A percentile compares a stretch with the other conserved stretches of the same genome.
These are phyloP conservation scores for Xestia ashworthii DNA, from an alignment of 2,888 invertebrate genomes.

Conservation along the genomic window DNA sequence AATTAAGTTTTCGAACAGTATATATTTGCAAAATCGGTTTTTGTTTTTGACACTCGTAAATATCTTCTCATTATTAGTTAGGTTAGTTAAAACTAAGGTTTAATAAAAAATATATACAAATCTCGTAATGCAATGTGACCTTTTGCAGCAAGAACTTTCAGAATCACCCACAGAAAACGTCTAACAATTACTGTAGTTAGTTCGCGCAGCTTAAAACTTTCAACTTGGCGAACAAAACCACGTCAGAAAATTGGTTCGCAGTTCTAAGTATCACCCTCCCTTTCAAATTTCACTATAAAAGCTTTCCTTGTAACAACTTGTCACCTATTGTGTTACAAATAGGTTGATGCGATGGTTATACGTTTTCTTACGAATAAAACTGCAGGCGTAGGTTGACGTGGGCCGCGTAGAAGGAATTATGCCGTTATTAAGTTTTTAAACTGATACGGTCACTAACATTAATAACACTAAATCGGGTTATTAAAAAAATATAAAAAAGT, in stretches of 20 bases:
- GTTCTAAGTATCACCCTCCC: constrained; percentile 16
- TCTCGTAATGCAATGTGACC: neutral
- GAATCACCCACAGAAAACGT: constrained; percentile 19
- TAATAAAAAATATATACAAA: too few species aligned
- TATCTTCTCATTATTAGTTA: neutral
- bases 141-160: neutral
- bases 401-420: constrained; percentile 25
- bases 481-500: too few species aligned
- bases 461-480: too few species aligned
- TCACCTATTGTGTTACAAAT: constrained; percentile 36
- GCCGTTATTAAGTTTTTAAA: too few species aligned
- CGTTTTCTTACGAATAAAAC: constrained; percentile 15
- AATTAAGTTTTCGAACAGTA: neutral
- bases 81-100: neutral
- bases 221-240: constrained; percentile 41
- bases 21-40: too few species aligned
- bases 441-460: too few species aligned
- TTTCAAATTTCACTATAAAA: constrained; percentile 39
- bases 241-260: constrained; percentile 25
- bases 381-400: constrained; percentile 7
- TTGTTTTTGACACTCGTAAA: neutral
- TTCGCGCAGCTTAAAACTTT: constrained; percentile 28
- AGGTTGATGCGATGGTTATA: constrained; percentile 1
- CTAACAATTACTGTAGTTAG: constrained; percentile 2
- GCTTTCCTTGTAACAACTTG: constrained; percentile 26